Evolutionary conservation across 2,888 invertebrate genomes (phyloP).

Genomic region (Vesta saturnalis): DNA sequence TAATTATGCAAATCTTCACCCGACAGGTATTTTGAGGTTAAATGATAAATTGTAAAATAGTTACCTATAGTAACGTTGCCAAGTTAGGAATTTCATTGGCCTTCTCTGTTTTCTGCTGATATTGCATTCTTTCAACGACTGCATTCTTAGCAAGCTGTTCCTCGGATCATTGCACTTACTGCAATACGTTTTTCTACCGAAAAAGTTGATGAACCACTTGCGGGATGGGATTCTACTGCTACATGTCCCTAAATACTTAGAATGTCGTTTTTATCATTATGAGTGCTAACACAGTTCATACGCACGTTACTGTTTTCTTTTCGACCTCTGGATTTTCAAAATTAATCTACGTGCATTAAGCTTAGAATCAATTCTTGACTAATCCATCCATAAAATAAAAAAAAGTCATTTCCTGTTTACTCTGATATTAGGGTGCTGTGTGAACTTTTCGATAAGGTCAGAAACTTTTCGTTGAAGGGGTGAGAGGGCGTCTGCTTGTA

Average conservation of each 20-base stretch:
- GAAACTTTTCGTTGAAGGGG: too few species aligned
- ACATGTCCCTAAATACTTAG: conserved; percentile 33
- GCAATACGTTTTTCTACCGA: conserved; percentile 51
- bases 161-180: conserved; percentile 56
- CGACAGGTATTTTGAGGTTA: background rate
- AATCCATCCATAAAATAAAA: background rate
- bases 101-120: conserved; percentile 50
- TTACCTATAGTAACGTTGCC: conserved; percentile 14
- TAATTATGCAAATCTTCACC: background rate
- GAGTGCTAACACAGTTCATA: conserved; percentile 17
- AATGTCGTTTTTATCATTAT: conserved; percentile 61
- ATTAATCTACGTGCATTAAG: too few species aligned
- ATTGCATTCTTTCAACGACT: conserved; percentile 58
- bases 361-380: background rate
- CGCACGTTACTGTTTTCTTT: background rate
- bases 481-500: too few species aligned
- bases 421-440: too few species aligned
- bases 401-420: background rate
- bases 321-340: background rate
- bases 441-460: too few species aligned
- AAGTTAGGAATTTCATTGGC: conserved; percentile 17
- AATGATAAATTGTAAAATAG: conserved; percentile 7
- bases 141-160: conserved; percentile 56
- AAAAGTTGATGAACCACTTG: conserved; percentile 53
- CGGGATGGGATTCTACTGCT: conserved; percentile 35